A percentile compares a stretch with the other conserved stretches of the same genome.
Conservation (phyloP, 2,797 vertebrate genomes). For the Iguana delicatissima region DNA sequence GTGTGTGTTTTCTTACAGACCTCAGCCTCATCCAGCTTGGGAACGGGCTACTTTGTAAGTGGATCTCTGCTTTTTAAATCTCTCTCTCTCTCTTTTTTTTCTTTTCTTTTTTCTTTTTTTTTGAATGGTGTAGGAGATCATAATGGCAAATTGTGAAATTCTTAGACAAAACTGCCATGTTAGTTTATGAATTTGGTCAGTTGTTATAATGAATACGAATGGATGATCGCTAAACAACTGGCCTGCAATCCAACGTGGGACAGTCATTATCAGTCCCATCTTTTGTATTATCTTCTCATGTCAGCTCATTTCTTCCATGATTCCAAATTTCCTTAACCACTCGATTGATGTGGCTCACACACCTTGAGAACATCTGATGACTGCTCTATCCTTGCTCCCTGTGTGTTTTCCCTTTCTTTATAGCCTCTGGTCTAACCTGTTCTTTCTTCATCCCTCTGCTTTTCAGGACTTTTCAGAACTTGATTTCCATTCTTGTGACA, state of each 20-base stretch:
- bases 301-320: neutral
- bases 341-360: too few species aligned
- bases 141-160: neutral
- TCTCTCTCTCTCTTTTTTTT: too few species aligned
- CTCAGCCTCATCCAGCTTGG: slow-evolving; percentile 87
- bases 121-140: slow-evolving; percentile 36
- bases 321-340: neutral
- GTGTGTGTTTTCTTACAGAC: slow-evolving; percentile 84
- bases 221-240: neutral
- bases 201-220: neutral
- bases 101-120: slow-evolving; percentile 43
- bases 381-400: too few species aligned
- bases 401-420: neutral
- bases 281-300: neutral
- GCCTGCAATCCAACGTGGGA: neutral
- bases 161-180: neutral
- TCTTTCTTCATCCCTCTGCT: neutral
- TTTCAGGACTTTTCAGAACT: neutral
- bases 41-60: slow-evolving; percentile 90
- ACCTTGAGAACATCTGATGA: neutral
- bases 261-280: neutral
- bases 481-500: neutral
- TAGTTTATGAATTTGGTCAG: slow-evolving; percentile 27
- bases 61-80: slow-evolving; percentile 68
- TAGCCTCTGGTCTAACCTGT: too few species aligned